These are phyloP conservation scores for Lycia hirtaria DNA, from an alignment of 2,888 invertebrate species.

Conservation along the genomic window DNA sequence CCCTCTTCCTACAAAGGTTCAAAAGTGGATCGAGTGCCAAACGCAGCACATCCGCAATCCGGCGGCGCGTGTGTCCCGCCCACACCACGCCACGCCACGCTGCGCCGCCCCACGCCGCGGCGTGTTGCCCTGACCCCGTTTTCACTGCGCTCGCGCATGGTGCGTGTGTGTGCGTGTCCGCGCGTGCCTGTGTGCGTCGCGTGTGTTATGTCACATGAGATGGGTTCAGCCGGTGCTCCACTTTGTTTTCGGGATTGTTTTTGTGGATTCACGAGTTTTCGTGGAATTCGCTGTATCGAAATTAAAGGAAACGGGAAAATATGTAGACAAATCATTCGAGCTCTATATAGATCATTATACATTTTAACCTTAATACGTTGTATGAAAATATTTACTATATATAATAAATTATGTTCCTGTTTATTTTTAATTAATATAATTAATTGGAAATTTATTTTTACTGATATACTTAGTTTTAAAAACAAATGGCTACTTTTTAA, in stretches of 20 bases:
- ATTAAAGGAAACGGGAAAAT: constrained; percentile 2
- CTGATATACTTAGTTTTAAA: too few relatives aligned
- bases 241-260: constrained; percentile 18
- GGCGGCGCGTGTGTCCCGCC: constrained; percentile 42
- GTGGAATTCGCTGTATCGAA: neutral
- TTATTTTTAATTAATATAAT: too few relatives aligned
- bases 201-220: constrained; percentile 68
- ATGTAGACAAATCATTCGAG: neutral
- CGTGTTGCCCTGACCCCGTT: constrained; percentile 76
- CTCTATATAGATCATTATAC: too few relatives aligned
- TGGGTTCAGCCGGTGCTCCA: constrained; percentile 32
- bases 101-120: constrained; percentile 46
- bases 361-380: too few relatives aligned
- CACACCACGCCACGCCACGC: constrained; percentile 48
- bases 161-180: constrained; percentile 24
- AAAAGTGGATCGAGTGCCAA: constrained; percentile 25
- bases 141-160: constrained; percentile 59
- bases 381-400: too few relatives aligned
- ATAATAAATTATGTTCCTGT: too few relatives aligned
- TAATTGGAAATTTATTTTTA: too few relatives aligned
- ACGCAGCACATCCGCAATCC: constrained; percentile 64
- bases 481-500: too few relatives aligned
- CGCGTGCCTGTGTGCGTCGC: constrained; percentile 45
- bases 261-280: constrained; percentile 27
- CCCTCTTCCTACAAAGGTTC: constrained; percentile 21